Base-by-base conservation (phyloP, 1,140 invertebrate genomes). In the Brachionus rotundiformis region DNA sequence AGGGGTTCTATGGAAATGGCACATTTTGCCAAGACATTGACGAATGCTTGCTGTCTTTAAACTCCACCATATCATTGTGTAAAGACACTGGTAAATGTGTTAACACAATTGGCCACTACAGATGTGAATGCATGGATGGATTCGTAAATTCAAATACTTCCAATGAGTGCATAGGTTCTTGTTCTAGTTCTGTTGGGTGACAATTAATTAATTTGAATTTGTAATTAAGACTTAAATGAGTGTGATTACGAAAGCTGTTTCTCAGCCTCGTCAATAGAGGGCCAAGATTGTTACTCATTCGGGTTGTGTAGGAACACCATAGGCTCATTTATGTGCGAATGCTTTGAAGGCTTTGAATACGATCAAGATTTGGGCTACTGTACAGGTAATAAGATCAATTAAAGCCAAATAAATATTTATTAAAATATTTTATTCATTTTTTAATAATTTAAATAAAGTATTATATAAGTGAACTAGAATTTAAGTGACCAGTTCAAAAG, bases 331-430 rank as follows among this genome's bases (percentile, higher is more conserved):
- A 36, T 79, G 25, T 79, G 76, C 27, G 76, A 79, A 16, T 79
- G 76, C 29, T 79, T 79, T 19, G 47, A 79, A 27, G 76, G 76
- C 8, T 79, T 79, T 41, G 76, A 79, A 41, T 79, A 79, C 29
- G 41, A 79, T 13, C 29, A 79, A 59, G 19, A 13, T 3, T 27
- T 27, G 0, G 76, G 76, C 13, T n/a, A 63, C 11, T 79, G 76
- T 13, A n/a, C 36, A 39, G 68, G 68, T 73, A 11, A 16, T 10
- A 16, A 25, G 19, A 27, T 16, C 16, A 41, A 3, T 23, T 23
- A n/a, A n/a, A n/a, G n/a, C n/a, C n/a, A n/a, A n/a, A n/a, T n/a
- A n/a, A n/a, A n/a, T n/a, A n/a, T n/a, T n/a, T 61, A 23, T 61
- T 61, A 19, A 8, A 23, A 61, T n/a, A n/a, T 23, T 8, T 25